These are phyloP conservation scores for Rhodophaea formosa DNA, from an alignment of 2,888 invertebrate species.

Conservation along the genomic window DNA sequence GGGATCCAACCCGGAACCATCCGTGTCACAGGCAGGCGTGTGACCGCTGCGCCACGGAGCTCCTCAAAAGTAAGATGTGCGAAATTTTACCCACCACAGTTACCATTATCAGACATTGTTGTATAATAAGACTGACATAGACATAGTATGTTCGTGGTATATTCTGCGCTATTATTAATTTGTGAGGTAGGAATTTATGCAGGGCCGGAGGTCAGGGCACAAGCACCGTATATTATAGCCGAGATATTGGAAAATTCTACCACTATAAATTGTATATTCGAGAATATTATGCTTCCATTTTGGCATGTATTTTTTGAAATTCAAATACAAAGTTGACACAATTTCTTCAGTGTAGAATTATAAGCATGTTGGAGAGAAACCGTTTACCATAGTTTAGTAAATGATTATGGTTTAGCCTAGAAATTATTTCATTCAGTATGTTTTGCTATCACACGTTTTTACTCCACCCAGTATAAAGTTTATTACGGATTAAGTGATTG, in stretches of 20 bases:
- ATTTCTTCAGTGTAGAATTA: background rate
- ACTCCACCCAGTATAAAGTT: no score
- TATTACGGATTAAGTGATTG: no score
- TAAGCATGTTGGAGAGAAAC: background rate
- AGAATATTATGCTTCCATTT: slow-evolving; percentile 3
- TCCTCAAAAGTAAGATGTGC: no score
- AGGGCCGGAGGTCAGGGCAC: slow-evolving; percentile 7
- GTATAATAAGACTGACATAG: no score
- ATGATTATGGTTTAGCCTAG: background rate
- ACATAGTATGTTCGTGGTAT: background rate
- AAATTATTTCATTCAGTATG: no score
- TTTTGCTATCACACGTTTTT: no score
- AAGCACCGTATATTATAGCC: background rate
- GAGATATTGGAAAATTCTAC: slow-evolving; percentile 11
- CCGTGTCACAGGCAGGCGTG: no score
- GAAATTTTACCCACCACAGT: no score
- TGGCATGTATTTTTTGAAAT: background rate
- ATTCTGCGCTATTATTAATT: background rate
- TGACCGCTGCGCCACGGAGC: no score
- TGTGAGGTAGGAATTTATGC: slow-evolving; percentile 7
- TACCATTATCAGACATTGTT: no score
- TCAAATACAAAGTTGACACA: background rate
- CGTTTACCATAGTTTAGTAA: background rate
- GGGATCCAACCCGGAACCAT: no score
- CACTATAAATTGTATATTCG: background rate